phyloP scores from a whole-genome alignment of 1,140 invertebrate species.

The Drosophila repletoides region DNA sequence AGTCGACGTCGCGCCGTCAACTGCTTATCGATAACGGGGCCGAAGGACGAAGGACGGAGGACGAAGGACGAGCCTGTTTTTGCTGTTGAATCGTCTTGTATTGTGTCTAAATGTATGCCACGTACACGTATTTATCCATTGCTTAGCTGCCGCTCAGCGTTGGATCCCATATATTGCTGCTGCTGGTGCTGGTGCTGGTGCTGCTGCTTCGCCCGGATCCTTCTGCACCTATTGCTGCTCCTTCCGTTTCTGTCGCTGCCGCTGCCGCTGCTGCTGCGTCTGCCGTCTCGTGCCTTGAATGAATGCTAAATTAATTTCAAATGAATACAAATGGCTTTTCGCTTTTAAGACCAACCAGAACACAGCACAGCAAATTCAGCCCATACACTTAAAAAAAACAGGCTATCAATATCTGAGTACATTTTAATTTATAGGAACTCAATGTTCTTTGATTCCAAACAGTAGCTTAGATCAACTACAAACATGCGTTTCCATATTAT shows the following conservation, averaged over 20 bases:
- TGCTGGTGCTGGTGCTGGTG: slow-evolving; percentile 14
- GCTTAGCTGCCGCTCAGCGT: slow-evolving; percentile 61
- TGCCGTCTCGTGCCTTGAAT: slow-evolving; percentile 64
- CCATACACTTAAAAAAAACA: background rate
- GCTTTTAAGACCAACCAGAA: slow-evolving; percentile 71
- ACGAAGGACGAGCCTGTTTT: slow-evolving; percentile 2
- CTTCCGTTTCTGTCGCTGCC: background rate
- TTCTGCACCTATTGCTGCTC: background rate
- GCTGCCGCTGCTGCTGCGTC: slow-evolving; percentile 45
- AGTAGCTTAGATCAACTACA: no score
- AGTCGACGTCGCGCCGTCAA: slow-evolving; percentile 33
- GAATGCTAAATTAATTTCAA: slow-evolving; percentile 81
- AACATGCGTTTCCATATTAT: no score
- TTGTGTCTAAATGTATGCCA: slow-evolving; percentile 71
- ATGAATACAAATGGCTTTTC: slow-evolving; percentile 81
- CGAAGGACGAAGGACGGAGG: slow-evolving; percentile 17
- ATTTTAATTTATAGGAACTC: no score
- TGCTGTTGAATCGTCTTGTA: slow-evolving; percentile 9
- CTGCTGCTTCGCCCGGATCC: slow-evolving; percentile 11
- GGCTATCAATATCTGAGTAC: no score
- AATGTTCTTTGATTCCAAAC: no score
- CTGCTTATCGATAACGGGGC: slow-evolving; percentile 72
- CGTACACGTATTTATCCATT: slow-evolving; percentile 81
- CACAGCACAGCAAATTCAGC: slow-evolving; percentile 20
- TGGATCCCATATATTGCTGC: slow-evolving; percentile 62